Evolutionary conservation across 2,888 invertebrate species (phyloP).

Genomic region (Megamerina dolium): DNA sequence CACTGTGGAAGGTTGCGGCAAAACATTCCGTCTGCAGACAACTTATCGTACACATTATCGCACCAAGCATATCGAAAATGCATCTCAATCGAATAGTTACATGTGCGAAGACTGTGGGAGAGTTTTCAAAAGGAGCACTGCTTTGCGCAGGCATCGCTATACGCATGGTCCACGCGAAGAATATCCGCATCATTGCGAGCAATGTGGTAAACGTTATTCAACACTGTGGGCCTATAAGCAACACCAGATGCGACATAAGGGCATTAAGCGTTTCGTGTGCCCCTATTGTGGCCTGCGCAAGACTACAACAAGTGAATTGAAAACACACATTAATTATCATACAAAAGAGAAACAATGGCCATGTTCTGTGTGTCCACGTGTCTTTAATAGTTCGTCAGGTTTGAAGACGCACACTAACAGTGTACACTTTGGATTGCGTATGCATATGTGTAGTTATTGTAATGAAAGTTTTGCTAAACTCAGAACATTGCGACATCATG

Average conservation of each 20-base stretch:
- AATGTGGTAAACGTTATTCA: constrained; percentile 27
- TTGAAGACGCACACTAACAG: constrained; percentile 23
- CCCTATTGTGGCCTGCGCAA: constrained; percentile 32
- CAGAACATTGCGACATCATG: constrained; percentile 27
- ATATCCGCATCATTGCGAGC: too few relatives aligned
- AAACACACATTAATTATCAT: too few relatives aligned
- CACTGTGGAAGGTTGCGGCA: too few relatives aligned
- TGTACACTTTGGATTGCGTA: constrained; percentile 25
- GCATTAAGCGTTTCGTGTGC: constrained; percentile 26
- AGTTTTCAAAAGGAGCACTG: constrained; percentile 21
- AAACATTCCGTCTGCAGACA: too few relatives aligned
- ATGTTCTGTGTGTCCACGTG: constrained; percentile 21
- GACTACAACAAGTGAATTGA: too few relatives aligned
- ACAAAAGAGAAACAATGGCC: constrained; percentile 24
- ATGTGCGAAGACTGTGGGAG: constrained; percentile 30
- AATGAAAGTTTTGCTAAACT: constrained; percentile 27
- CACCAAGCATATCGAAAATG: constrained; percentile 14
- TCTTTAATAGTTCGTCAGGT: constrained; percentile 23
- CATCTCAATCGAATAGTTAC: constrained; percentile 9
- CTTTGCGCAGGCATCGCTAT: constrained; percentile 26
- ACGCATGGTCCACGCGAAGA: constrained; percentile 25
- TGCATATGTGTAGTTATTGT: constrained; percentile 22
- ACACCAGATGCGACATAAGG: constrained; percentile 29
- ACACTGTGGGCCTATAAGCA: constrained; percentile 23
- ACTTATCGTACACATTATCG: too few relatives aligned